Evolutionary conservation across 2,113 vertebrate species (phyloP).

Genomic region (Toxotes chatareus): DNA sequence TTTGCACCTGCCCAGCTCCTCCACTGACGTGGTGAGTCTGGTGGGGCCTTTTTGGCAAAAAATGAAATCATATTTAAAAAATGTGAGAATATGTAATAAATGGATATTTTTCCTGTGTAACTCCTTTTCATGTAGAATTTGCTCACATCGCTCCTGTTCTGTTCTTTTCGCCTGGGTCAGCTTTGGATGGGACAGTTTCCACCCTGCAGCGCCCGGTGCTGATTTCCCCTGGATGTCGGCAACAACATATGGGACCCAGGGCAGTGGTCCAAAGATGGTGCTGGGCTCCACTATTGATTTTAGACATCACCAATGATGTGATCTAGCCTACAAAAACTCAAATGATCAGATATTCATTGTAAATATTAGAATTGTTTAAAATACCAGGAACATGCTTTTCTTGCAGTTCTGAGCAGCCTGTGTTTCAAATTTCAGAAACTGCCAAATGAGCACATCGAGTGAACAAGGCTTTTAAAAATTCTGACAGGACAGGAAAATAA

Average conservation of each 20-base stretch:
- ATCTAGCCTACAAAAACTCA: constrained; percentile 5
- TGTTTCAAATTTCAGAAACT: neutral
- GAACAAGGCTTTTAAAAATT: neutral
- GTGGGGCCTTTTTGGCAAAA: neutral
- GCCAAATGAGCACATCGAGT: neutral
- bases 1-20: constrained; percentile 50
- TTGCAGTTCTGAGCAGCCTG: neutral
- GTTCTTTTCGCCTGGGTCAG: constrained; percentile 23
- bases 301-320: constrained; percentile 51
- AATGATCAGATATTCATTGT: neutral
- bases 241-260: constrained; percentile 80
- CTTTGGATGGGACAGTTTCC: constrained; percentile 49
- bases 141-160: neutral
- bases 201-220: constrained; percentile 59
- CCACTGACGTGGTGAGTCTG: neutral
- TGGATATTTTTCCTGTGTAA: neutral
- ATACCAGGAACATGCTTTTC: neutral
- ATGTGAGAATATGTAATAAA: neutral
- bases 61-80: constrained; percentile 7
- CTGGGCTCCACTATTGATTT: constrained; percentile 43
- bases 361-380: neutral
- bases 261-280: constrained; percentile 74
- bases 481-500: neutral
- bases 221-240: constrained; percentile 74
- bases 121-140: neutral